Conservation (phyloP, 1,140 invertebrate species). For the Pogonus chalceus region DNA sequence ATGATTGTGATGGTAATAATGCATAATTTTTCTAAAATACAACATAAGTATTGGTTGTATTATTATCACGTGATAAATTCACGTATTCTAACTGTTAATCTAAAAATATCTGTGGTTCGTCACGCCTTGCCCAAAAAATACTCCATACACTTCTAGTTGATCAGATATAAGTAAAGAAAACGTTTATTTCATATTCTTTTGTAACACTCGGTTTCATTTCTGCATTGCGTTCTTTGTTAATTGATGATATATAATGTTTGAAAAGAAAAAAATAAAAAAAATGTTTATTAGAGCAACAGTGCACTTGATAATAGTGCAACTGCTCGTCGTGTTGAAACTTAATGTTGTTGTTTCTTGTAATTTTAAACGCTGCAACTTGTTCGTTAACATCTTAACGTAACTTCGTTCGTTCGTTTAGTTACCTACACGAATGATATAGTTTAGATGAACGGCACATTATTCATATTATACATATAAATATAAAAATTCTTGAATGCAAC, state of each 20-base stretch:
- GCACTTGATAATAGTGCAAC: not conserved
- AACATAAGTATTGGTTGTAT: no score
- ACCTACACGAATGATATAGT: no score
- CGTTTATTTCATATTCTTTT: no score
- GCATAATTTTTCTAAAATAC: no score
- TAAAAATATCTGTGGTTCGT: slow-evolving; percentile 26
- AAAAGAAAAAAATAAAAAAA: not conserved
- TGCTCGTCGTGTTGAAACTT: slow-evolving; percentile 22
- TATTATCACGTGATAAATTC: no score
- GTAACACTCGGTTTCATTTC: slow-evolving; percentile 14
- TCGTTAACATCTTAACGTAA: slow-evolving; percentile 28
- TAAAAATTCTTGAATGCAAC: no score
- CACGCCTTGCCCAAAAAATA: slow-evolving; percentile 27
- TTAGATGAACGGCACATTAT: no score
- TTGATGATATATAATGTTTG: not conserved
- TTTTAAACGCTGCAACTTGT: slow-evolving; percentile 27
- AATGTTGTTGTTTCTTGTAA: slow-evolving; percentile 33
- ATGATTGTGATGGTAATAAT: no score
- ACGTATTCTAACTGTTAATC: slow-evolving; percentile 11
- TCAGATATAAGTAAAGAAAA: slow-evolving; percentile 17
- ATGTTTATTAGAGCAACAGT: not conserved
- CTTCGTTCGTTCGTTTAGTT: not conserved
- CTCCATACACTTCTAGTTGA: slow-evolving; percentile 30
- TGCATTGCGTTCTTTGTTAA: slow-evolving; percentile 9
- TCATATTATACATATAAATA: no score